Evolutionary conservation across 2,797 vertebrate species (phyloP).

Genomic region (Nannoperca obscura): DNA sequence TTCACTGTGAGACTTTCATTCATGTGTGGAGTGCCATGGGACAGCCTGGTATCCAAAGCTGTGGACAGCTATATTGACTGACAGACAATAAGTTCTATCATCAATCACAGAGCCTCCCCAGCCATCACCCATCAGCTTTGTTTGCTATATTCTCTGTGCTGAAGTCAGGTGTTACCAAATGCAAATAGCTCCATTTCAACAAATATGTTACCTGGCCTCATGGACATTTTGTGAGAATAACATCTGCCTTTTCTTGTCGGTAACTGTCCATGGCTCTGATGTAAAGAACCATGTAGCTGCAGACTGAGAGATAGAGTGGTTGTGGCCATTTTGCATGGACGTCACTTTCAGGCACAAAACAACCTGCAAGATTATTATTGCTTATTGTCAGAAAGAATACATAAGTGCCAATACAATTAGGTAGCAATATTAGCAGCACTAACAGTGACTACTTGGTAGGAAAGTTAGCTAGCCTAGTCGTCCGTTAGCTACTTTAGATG

Average conservation of each 20-base stretch:
- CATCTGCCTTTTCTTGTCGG: constrained; percentile 2
- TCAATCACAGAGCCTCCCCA: constrained; percentile 51
- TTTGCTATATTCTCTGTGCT: constrained; percentile 39
- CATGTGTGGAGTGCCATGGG: constrained; percentile 12
- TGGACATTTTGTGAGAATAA: neutral
- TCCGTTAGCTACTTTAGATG: neutral
- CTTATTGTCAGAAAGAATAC: neutral
- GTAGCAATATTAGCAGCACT: neutral
- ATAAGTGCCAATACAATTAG: neutral
- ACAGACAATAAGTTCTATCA: constrained; percentile 59
- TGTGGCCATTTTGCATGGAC: neutral
- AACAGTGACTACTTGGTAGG: neutral
- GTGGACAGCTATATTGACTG: constrained; percentile 64
- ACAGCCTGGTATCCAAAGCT: constrained; percentile 43
- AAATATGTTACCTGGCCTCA: constrained; percentile 29
- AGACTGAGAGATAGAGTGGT: neutral
- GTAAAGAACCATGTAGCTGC: neutral
- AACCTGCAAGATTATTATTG: neutral
- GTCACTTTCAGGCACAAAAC: neutral
- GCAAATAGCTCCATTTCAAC: constrained; percentile 36
- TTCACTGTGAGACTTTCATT: constrained; percentile 49
- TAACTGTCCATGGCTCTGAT: neutral
- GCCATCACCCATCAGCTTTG: constrained; percentile 21
- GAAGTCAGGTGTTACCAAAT: constrained; percentile 27
- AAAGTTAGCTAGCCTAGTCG: neutral